phyloP scores from a whole-genome alignment of 2,888 invertebrate genomes.

The Seira ritae region DNA sequence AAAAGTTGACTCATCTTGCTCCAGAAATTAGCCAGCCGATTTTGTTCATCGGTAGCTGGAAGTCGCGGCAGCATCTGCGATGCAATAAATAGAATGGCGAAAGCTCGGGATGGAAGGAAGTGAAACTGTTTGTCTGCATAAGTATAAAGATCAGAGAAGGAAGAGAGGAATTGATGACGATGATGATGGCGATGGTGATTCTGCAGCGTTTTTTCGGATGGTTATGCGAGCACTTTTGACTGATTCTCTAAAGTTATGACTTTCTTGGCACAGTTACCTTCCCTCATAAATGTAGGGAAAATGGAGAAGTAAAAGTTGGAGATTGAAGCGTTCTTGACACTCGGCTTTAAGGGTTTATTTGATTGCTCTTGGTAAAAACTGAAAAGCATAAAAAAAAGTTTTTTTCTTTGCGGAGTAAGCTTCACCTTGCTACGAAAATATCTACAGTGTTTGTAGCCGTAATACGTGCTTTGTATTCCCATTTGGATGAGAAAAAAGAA shows the following conservation, averaged over 20 bases:
- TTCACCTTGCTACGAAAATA: neutral
- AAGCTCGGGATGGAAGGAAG: neutral
- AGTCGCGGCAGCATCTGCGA: slow-evolving; percentile 42
- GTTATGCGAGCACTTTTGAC: slow-evolving; percentile 1
- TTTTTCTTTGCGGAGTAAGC: neutral
- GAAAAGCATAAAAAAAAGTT: slow-evolving; percentile 54
- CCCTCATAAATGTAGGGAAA: neutral
- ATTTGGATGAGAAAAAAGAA: slow-evolving; percentile 20
- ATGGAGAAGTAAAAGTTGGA: slow-evolving; percentile 39
- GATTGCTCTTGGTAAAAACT: slow-evolving; percentile 58
- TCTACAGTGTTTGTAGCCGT: slow-evolving; percentile 15
- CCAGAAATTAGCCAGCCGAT: slow-evolving; percentile 50
- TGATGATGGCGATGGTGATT: neutral
- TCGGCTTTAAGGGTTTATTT: slow-evolving; percentile 60
- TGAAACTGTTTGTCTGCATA: slow-evolving; percentile 4
- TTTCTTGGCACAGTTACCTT: slow-evolving; percentile 7
- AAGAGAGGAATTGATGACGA: neutral
- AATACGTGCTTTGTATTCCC: slow-evolving; percentile 47
- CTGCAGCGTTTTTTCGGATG: slow-evolving; percentile 9
- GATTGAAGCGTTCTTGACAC: slow-evolving; percentile 61
- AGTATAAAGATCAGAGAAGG: neutral
- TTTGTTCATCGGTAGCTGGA: slow-evolving; percentile 37
- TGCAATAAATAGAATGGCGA: slow-evolving; percentile 40
- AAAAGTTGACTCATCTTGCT: slow-evolving; percentile 40
- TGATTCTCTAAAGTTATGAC: slow-evolving; percentile 9